A percentile compares a stretch with the other conserved stretches of the same genome.
phyloP scores from a whole-genome alignment of 2,888 invertebrate species.

The Drosophila percnosoma region DNA sequence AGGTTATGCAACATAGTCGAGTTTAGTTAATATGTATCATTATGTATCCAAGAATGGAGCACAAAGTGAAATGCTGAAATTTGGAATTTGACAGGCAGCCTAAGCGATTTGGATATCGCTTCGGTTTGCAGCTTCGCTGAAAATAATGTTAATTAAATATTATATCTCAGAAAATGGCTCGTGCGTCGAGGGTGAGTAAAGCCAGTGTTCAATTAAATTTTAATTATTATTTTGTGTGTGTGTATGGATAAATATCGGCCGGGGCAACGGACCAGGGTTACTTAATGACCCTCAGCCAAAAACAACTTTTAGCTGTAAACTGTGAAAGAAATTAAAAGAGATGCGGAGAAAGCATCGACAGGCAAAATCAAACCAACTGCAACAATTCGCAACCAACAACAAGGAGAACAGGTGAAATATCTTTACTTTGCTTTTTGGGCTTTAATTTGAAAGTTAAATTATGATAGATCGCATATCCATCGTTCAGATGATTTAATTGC shows the following conservation, averaged over 20 bases:
- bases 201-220: slow-evolving; percentile 62
- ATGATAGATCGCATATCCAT: slow-evolving; percentile 13
- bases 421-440: slow-evolving; percentile 3
- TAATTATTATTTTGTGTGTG: slow-evolving; percentile 45
- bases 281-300: slow-evolving; percentile 73
- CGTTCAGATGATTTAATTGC: slow-evolving; percentile 47
- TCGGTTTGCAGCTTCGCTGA: slow-evolving; percentile 54
- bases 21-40: slow-evolving; percentile 26
- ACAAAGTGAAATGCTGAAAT: slow-evolving; percentile 62
- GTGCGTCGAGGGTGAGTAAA: slow-evolving; percentile 17
- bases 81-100: slow-evolving; percentile 60
- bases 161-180: slow-evolving; percentile 24
- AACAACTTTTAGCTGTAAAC: slow-evolving; percentile 61
- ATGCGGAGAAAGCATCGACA: slow-evolving; percentile 71
- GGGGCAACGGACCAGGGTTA: slow-evolving; percentile 56
- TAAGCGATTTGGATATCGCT: slow-evolving; percentile 49
- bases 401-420: slow-evolving; percentile 60
- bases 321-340: slow-evolving; percentile 76
- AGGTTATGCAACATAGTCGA: slow-evolving; percentile 64
- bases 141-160: slow-evolving; percentile 63
- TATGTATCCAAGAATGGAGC: slow-evolving; percentile 57
- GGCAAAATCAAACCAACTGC: slow-evolving; percentile 66
- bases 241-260: slow-evolving; percentile 32
- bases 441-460: slow-evolving; percentile 2
- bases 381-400: slow-evolving; percentile 57